Percentiles rank a stretch among this genome's conserved stretches.
Evolutionary conservation across 2,888 invertebrate species (phyloP).

Genomic region (Stratiomys singularior): DNA sequence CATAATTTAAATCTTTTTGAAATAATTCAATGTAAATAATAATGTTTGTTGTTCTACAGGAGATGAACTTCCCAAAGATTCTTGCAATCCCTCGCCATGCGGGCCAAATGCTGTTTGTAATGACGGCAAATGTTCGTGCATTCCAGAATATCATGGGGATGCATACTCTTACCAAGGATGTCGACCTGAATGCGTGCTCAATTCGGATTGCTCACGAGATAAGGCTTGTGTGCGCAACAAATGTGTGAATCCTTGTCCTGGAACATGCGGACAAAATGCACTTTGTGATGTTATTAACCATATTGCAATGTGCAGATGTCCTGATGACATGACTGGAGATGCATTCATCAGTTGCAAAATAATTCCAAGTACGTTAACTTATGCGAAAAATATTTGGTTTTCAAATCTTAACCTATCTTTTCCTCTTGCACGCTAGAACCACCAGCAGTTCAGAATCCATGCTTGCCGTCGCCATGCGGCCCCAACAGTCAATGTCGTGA

Average conservation of each 20-base stretch:
- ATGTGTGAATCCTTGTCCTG: slow-evolving; percentile 87
- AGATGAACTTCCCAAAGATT: slow-evolving; percentile 66
- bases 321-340: slow-evolving; percentile 76
- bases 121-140: slow-evolving; percentile 78
- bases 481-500: slow-evolving; percentile 76
- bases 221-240: slow-evolving; percentile 82
- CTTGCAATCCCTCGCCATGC: slow-evolving; percentile 81
- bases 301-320: slow-evolving; percentile 72
- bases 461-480: slow-evolving; percentile 77
- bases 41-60: slow-evolving; percentile 58
- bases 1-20: not conserved
- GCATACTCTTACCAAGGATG: slow-evolving; percentile 79
- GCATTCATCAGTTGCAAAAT: slow-evolving; percentile 74
- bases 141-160: slow-evolving; percentile 81
- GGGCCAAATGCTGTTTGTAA: slow-evolving; percentile 80
- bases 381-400: slow-evolving; percentile 57
- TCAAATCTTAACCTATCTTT: too few relatives aligned
- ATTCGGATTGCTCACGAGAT: slow-evolving; percentile 80
- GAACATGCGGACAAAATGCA: slow-evolving; percentile 81
- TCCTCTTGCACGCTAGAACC: slow-evolving; percentile 65
- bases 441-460: slow-evolving; percentile 69
- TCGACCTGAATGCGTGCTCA: slow-evolving; percentile 83
- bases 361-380: slow-evolving; percentile 66
- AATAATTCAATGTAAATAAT: too few relatives aligned
- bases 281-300: slow-evolving; percentile 83